Evolutionary conservation across 2,113 vertebrate species (phyloP).

Genomic region (Solea senegalensis): DNA sequence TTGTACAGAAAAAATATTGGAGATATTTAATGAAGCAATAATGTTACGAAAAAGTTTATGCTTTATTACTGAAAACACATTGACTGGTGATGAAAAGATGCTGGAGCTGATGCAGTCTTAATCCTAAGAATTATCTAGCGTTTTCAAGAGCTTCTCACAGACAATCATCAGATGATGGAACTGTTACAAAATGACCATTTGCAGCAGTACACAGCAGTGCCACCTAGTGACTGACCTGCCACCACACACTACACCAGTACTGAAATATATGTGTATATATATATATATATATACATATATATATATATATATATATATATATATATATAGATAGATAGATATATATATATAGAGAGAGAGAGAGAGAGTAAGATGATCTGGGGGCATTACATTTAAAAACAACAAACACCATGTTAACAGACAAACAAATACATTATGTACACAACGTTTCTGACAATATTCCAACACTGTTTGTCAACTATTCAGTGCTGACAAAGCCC

Average conservation of each 20-base stretch:
- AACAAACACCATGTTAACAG: slow-evolving; percentile 22
- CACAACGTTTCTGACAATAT: background rate
- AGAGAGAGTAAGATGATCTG: too few relatives aligned
- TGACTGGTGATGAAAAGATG: background rate
- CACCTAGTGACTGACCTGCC: slow-evolving; percentile 34
- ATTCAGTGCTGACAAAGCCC: slow-evolving; percentile 82
- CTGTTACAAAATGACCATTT: too few relatives aligned
- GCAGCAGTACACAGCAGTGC: slow-evolving; percentile 2
- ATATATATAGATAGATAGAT: too few relatives aligned
- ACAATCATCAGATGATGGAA: too few relatives aligned
- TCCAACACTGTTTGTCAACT: slow-evolving; percentile 65
- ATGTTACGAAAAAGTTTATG: background rate
- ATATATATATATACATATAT: too few relatives aligned
- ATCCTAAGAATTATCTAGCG: too few relatives aligned
- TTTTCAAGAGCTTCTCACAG: too few relatives aligned
- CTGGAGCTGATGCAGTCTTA: background rate
- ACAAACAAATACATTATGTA: slow-evolving; percentile 15
- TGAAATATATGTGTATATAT: background rate
- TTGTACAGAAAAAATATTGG: too few relatives aligned
- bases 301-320: too few relatives aligned
- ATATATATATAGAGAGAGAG: too few relatives aligned
- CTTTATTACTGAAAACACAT: background rate
- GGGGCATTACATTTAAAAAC: slow-evolving; percentile 28
- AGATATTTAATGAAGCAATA: too few relatives aligned
- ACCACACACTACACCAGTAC: background rate